Evolutionary conservation across 2,888 invertebrate species (phyloP), one percentile per base, ranked within the genome.

Genomic region (Lasioglossum villosulum): DNA sequence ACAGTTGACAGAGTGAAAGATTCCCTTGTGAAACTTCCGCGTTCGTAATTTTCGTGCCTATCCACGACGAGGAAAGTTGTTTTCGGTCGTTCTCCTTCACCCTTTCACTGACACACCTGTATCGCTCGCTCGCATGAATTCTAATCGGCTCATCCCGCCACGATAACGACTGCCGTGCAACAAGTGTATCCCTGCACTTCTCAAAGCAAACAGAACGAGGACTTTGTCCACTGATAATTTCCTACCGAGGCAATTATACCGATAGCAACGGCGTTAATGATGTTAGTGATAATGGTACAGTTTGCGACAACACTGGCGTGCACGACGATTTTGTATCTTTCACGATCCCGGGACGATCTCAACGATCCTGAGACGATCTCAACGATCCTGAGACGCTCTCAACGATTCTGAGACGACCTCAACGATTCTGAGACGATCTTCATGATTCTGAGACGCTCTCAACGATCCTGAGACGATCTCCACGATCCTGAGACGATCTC

Each of bases 81-180:
- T 84, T 75, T 16, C 66, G 48, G 34, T 27, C 27, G 19, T 48
- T 59, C 66, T 27, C 71, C 30, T 34, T 59, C 70, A 14, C 34
- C 39, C 45, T 71, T 39, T 45, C 45, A 1, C 73, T 45, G 14
- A 27, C 59, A 14, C 59, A 59, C 59, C 59, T 27, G 59, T 80
- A 78, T 78, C 81, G 70, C 70, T 37, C n/a, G 42, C 78, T 85
- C 75, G 80, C 73, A 70, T 78, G 83, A 89, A 89, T 89, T 89
- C 82, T 89, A 89, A 89, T 89, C 89, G 72, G 52, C 70, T 85
- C 87, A 84, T 84, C 48, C 81, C 86, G 82, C 82, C 86, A 86
- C 83, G 80, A 82, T 74, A 68, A 68, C 19, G 23, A n/a, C 75
- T 85, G 89, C 89, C 87, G n/a, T 83, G 83, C 83, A 74, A 85